Evolutionary conservation across 2,888 invertebrate species (phyloP).

Genomic region (Pollenia amentaria): DNA sequence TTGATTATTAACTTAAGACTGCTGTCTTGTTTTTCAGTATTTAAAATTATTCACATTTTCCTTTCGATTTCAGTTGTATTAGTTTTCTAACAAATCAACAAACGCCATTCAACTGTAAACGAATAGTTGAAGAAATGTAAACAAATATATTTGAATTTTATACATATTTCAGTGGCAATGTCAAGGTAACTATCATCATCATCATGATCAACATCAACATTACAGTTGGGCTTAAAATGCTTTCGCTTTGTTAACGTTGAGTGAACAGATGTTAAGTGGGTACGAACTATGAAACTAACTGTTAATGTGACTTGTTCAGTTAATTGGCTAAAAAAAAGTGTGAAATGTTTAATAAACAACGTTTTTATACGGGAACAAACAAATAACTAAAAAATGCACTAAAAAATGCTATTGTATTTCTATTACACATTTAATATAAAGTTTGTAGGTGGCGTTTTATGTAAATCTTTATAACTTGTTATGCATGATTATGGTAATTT

Average conservation of each 20-base stretch:
- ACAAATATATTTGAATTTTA: constrained; percentile 38
- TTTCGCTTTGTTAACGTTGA: constrained; percentile 45
- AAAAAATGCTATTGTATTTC: background rate
- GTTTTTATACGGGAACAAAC: background rate
- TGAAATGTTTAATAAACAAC: constrained; percentile 37
- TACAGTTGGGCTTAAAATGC: background rate
- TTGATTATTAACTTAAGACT: background rate
- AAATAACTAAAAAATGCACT: background rate
- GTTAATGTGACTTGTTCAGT: constrained; percentile 40
- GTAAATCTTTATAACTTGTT: background rate
- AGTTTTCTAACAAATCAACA: constrained; percentile 10
- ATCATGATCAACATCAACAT: background rate
- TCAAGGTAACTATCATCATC: constrained; percentile 60
- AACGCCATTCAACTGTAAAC: constrained; percentile 54
- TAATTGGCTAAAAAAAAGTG: constrained; percentile 42
- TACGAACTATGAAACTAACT: background rate
- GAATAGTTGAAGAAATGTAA: constrained; percentile 4
- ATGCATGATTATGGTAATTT: background rate
- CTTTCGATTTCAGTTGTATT: background rate
- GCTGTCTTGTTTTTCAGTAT: background rate
- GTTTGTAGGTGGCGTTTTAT: background rate
- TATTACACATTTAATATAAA: background rate
- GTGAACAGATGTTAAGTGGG: constrained; percentile 10
- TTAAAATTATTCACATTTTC: constrained; percentile 18
- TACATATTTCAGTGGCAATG: constrained; percentile 59